Conservation (phyloP, 2,113 vertebrate genomes). For the Choloepus hoffmanni region DNA sequence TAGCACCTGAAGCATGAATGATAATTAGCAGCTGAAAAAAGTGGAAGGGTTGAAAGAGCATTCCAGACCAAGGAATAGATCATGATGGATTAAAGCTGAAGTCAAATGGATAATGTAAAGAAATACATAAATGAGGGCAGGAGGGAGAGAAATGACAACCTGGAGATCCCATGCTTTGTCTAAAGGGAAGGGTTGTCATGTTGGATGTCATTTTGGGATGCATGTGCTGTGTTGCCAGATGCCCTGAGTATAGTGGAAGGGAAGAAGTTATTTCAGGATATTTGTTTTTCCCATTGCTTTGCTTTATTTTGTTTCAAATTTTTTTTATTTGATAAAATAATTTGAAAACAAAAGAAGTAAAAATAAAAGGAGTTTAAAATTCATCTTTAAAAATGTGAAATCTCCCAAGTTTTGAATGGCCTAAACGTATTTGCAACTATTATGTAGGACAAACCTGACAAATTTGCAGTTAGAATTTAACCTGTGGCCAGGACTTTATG, state of each 20-base stretch:
- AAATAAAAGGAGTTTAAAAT: background rate
- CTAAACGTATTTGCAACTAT: background rate
- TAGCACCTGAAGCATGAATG: background rate
- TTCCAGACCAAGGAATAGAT: background rate
- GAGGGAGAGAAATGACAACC: background rate
- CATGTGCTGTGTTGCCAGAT: background rate
- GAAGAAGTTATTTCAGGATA: too few species aligned
- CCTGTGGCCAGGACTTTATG: background rate
- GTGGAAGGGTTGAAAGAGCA: background rate
- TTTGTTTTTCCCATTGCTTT: too few species aligned
- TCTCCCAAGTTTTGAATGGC: background rate
- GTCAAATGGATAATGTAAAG: background rate
- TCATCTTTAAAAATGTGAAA: slow-evolving; percentile 6
- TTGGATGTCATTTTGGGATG: slow-evolving; percentile 42
- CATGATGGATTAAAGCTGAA: background rate
- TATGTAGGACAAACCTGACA: background rate
- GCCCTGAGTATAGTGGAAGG: background rate
- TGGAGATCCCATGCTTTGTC: background rate
- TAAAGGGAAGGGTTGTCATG: background rate
- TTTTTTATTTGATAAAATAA: too few species aligned
- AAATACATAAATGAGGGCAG: background rate
- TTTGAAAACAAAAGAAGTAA: too few species aligned
- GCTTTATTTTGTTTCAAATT: too few species aligned
- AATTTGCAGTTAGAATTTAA: slow-evolving; percentile 26
- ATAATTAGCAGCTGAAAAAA: background rate